Evolutionary conservation across 2,888 invertebrate species (phyloP).

Genomic region (Xestia rhomboidea): DNA sequence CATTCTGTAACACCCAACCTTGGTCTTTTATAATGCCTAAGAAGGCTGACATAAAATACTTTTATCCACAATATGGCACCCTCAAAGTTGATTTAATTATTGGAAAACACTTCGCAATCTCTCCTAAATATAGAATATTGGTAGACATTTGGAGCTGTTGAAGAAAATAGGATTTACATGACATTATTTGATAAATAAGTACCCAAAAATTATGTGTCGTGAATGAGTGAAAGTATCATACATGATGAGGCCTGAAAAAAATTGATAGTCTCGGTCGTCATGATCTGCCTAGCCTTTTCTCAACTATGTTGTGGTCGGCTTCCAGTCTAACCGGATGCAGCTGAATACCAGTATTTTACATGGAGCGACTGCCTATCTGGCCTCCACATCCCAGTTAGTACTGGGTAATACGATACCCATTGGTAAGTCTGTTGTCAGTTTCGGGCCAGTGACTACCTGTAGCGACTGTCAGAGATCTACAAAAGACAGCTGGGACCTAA

Average conservation of each 20-base stretch:
- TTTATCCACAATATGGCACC: conserved; percentile 13
- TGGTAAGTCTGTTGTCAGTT: too few species aligned
- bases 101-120: conserved; percentile 39
- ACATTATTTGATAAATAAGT: not conserved
- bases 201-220: not conserved
- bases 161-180: not conserved
- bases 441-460: too few species aligned
- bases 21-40: not conserved
- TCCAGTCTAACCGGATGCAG: too few species aligned
- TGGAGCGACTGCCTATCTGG: too few species aligned
- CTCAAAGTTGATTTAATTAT: conserved; percentile 47
- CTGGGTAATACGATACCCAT: too few species aligned
- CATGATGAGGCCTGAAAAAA: not conserved
- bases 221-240: not conserved
- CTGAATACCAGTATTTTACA: too few species aligned
- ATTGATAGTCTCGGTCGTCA: not conserved
- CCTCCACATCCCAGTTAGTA: too few species aligned
- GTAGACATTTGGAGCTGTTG: not conserved
- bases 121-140: conserved; percentile 20
- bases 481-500: too few species aligned
- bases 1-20: not conserved
- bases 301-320: too few species aligned
- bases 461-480: too few species aligned
- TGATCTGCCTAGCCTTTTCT: too few species aligned
- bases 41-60: conserved; percentile 29